Conservation (phyloP, 2,797 vertebrate species). For the Chelonia mydas region DNA sequence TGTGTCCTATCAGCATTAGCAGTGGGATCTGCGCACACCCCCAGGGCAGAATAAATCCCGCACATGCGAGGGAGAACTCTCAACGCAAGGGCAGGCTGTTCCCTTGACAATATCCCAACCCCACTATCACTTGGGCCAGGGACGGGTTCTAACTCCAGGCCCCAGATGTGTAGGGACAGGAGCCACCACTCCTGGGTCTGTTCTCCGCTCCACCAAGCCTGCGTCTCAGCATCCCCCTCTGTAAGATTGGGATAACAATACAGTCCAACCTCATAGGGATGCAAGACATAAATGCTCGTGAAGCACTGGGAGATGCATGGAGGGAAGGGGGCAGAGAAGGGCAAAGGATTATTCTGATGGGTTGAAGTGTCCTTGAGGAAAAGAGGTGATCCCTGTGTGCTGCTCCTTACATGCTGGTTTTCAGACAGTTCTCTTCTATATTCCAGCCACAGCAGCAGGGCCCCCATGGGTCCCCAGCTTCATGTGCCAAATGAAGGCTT, state of each 20-base stretch:
- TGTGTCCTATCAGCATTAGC: not conserved
- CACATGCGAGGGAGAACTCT: not conserved
- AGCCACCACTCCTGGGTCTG: not conserved
- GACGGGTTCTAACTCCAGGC: not conserved
- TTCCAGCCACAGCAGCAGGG: too few relatives aligned
- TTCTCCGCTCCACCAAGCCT: not conserved
- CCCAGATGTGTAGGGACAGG: not conserved
- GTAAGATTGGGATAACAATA: not conserved
- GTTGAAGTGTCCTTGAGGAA: too few relatives aligned
- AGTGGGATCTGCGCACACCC: not conserved
- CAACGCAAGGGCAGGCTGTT: not conserved
- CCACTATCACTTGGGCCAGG: not conserved
- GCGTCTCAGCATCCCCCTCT: not conserved
- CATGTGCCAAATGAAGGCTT: too few relatives aligned
- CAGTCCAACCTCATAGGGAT: too few relatives aligned
- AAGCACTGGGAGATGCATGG: too few relatives aligned
- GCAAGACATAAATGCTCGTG: too few relatives aligned
- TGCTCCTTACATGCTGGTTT: too few relatives aligned
- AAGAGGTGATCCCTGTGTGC: too few relatives aligned
- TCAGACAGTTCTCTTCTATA: too few relatives aligned
- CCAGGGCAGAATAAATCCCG: not conserved
- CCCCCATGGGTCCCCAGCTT: too few relatives aligned
- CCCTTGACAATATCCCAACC: not conserved
- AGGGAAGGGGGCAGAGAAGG: not conserved
- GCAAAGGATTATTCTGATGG: not conserved